A percentile compares a stretch with the other conserved stretches of the same genome.
phyloP scores from a whole-genome alignment of 2,888 invertebrate species.

The Cryptosula pallasiana region DNA sequence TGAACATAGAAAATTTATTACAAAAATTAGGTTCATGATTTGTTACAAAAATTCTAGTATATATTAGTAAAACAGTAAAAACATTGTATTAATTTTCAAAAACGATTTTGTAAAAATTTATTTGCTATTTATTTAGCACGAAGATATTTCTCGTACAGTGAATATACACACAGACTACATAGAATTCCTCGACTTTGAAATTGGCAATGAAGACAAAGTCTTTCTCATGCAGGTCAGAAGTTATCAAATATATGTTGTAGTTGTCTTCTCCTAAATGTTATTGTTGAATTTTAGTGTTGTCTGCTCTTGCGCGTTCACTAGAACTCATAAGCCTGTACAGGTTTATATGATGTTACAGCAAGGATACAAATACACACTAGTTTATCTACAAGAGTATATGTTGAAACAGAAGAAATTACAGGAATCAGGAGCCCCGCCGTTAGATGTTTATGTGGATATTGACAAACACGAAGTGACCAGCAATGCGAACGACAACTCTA shows the following conservation, averaged over 20 bases:
- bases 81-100: too few species aligned
- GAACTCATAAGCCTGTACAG: too few species aligned
- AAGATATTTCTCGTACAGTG: constrained; percentile 45
- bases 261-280: not conserved
- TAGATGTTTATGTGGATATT: too few species aligned
- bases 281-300: not conserved
- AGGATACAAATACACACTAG: constrained; percentile 20
- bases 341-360: not conserved
- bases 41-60: too few species aligned
- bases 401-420: not conserved
- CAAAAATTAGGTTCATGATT: too few species aligned
- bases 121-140: not conserved
- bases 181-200: constrained; percentile 44
- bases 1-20: too few species aligned
- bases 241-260: not conserved
- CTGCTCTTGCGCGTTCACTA: not conserved
- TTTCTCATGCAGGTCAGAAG: constrained; percentile 42
- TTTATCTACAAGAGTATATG: not conserved
- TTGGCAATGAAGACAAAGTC: constrained; percentile 43
- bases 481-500: not conserved
- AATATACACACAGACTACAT: constrained; percentile 51
- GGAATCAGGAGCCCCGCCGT: not conserved
- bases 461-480: too few species aligned
- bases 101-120: too few species aligned
- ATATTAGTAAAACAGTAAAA: too few species aligned